Evolutionary conservation across 2,113 vertebrate genomes (phyloP).

Genomic region (Macquaria australasica): DNA sequence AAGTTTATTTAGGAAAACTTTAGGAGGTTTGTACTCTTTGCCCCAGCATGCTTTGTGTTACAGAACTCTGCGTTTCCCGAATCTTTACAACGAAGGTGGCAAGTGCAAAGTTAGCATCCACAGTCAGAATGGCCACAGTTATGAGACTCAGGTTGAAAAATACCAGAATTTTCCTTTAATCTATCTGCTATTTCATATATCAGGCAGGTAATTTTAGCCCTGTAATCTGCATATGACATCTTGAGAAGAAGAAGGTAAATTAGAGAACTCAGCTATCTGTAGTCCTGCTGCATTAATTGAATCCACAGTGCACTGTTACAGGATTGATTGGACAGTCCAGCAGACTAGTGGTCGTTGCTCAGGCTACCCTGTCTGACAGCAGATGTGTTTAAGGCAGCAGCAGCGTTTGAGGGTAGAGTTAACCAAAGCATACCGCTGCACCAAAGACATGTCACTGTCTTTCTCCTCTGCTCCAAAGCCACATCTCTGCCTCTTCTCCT

Average conservation of each 20-base stretch:
- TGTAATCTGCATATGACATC: neutral
- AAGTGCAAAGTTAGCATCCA: neutral
- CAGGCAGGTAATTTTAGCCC: neutral
- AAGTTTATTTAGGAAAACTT: neutral
- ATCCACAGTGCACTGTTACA: neutral
- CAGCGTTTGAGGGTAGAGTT: slow-evolving; percentile 43
- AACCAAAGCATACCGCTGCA: slow-evolving; percentile 50
- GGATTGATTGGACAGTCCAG: slow-evolving; percentile 12
- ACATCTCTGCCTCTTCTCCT: slow-evolving; percentile 16
- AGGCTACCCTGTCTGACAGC: slow-evolving; percentile 27
- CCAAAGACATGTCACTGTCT: slow-evolving; percentile 61
- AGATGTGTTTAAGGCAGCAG: slow-evolving; percentile 6
- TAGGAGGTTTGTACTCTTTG: neutral
- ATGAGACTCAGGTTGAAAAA: neutral
- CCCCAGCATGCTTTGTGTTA: neutral
- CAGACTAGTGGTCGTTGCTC: neutral
- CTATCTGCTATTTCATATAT: neutral
- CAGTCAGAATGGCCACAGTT: neutral
- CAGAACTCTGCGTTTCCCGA: neutral
- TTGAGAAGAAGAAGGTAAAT: neutral
- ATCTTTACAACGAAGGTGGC: neutral
- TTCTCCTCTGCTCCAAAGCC: slow-evolving; percentile 38
- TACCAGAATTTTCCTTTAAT: neutral
- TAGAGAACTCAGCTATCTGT: neutral
- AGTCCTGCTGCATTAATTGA: neutral